phyloP scores from a whole-genome alignment of 1,140 invertebrate species.

The Acromyrmex heyeri region DNA sequence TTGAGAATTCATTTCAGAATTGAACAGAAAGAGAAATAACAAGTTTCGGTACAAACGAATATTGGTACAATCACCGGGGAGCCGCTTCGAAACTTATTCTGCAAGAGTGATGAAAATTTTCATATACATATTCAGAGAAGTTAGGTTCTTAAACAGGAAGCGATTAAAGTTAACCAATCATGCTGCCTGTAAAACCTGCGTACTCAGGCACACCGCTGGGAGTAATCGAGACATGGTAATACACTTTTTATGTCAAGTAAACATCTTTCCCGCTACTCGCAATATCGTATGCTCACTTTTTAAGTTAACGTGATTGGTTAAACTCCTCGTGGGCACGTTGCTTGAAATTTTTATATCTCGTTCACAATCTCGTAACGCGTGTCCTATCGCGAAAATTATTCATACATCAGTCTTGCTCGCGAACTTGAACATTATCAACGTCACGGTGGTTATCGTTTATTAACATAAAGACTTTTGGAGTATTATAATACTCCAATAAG shows the following conservation, averaged over 20 bases:
- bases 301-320: constrained; percentile 36
- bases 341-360: constrained; percentile 46
- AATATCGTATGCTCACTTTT: constrained; percentile 22
- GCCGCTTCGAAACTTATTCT: constrained; percentile 12
- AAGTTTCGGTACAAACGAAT: not conserved
- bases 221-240: constrained; percentile 55
- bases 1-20: constrained; percentile 15
- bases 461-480: not conserved
- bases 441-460: not conserved
- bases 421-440: constrained; percentile 13
- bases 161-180: constrained; percentile 62
- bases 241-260: constrained; percentile 51
- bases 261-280: constrained; percentile 30
- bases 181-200: constrained; percentile 43
- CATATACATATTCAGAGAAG: constrained; percentile 32
- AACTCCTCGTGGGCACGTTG: constrained; percentile 20
- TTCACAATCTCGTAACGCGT: constrained; percentile 6
- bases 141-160: constrained; percentile 55
- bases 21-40: constrained; percentile 11
- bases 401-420: not conserved
- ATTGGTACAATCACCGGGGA: constrained; percentile 40
- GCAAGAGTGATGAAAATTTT: constrained; percentile 44
- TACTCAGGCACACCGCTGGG: constrained; percentile 41
- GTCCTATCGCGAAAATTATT: constrained; percentile 23
- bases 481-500: not conserved